Conservation (phyloP, 1,140 invertebrate genomes). For the Temnothorax nylanderi region DNA sequence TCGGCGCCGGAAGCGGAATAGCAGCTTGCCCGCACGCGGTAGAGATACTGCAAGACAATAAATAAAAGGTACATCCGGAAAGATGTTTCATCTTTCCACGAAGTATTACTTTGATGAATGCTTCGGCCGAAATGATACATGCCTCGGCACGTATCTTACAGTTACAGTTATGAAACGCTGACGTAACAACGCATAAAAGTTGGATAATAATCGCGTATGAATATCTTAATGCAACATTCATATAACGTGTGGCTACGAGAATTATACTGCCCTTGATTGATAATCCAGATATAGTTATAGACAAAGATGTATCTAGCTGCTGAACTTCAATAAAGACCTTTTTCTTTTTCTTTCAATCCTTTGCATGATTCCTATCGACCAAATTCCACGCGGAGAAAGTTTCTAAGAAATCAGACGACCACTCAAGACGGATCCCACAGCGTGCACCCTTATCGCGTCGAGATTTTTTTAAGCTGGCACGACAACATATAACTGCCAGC, state of each 20-base stretch:
- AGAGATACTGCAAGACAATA: slow-evolving; percentile 27
- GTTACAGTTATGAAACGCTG: slow-evolving; percentile 11
- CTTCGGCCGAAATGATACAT: not conserved
- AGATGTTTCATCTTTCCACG: slow-evolving; percentile 16
- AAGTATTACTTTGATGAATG: slow-evolving; percentile 27
- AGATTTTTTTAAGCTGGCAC: slow-evolving; percentile 25
- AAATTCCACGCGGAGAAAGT: slow-evolving; percentile 23
- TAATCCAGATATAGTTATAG: not conserved
- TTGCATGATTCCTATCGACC: not conserved
- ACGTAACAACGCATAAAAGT: not conserved
- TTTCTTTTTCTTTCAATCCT: not conserved
- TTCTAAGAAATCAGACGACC: slow-evolving; percentile 8
- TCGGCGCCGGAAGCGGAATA: slow-evolving; percentile 29
- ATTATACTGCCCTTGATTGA: not conserved
- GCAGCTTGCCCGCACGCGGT: not conserved
- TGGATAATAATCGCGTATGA: not conserved
- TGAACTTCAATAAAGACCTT: not conserved
- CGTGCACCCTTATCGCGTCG: not conserved
- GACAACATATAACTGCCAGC: not conserved
- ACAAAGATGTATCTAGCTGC: not conserved
- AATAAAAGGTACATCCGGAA: not conserved
- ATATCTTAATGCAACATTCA: not conserved
- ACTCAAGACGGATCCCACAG: slow-evolving; percentile 9
- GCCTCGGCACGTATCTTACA: not conserved
- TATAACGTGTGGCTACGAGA: not conserved